Base-by-base conservation (phyloP, 2,113 vertebrate genomes). In the Typhlomys cinereus region DNA sequence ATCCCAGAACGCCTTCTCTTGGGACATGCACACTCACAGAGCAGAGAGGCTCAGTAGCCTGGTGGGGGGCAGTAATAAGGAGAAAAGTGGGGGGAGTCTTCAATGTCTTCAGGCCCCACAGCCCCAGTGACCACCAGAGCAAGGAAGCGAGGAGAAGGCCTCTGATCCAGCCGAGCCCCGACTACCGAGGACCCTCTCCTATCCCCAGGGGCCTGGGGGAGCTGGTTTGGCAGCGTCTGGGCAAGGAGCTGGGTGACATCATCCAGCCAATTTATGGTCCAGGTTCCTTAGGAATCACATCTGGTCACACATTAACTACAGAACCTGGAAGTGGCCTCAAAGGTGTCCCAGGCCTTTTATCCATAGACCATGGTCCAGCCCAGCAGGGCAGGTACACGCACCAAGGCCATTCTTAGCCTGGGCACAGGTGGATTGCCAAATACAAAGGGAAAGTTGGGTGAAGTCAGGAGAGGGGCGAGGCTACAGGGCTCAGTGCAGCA, bases 221-320 rank as follows among this genome's bases (percentile, higher is more conserved):
- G 82, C 90, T n/a, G 6, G 88, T 88, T 66, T 92, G 70, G 70
- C 67, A 11, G 88, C 41, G 3, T 92, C 83, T 14, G 4, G 50
- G 54, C 70, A 34, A 82, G 82, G 80, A 75, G 25, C 54, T 5
- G 15, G 27, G 50, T 94, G 95, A 93, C 54, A 73, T 93, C 91
- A 87, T 7, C 44, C 4, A 1, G 36, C 31, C 64, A 64, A 71
- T 84, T 61, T 84, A 78, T 25, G 17, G 70, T 39, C 50, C 48
- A 13, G 21, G 17, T 39, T 80, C 36, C 88, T 95, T 80, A 67
- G 78, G 85, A 79, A 83, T 78, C 78, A 62, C 69, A 46, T 27
- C 74, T 36, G 59, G 85, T 62, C 57, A 67, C 48, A 90, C n/a
- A 79, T 89, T 90, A 83, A 92, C 84, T 66, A 36, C 36, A 8